Evolutionary conservation across 2,113 vertebrate genomes (phyloP).

Genomic region (Oryzias celebensis): DNA sequence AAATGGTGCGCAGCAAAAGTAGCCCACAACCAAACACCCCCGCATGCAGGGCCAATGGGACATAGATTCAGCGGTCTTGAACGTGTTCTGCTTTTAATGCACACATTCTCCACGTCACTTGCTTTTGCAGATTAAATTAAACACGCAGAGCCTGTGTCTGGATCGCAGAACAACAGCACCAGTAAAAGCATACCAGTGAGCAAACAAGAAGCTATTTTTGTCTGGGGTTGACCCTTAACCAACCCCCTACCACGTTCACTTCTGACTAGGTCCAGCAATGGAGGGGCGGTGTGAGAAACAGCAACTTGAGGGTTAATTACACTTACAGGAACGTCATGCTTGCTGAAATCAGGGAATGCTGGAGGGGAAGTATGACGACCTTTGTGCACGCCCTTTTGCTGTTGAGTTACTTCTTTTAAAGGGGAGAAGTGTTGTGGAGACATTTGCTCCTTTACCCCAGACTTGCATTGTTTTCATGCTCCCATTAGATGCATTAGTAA

Average conservation of each 20-base stretch:
- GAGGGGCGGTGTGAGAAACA: slow-evolving; percentile 23
- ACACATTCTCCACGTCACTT: background rate
- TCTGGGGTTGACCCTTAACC: slow-evolving; percentile 45
- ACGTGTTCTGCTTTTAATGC: slow-evolving; percentile 4
- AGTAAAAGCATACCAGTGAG: slow-evolving; percentile 40
- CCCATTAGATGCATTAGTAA: slow-evolving; percentile 49
- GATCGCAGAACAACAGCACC: slow-evolving; percentile 45
- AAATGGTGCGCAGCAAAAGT: slow-evolving; percentile 13
- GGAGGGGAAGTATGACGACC: slow-evolving; percentile 59
- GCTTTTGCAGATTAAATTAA: slow-evolving; percentile 10
- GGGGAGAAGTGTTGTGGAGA: slow-evolving; percentile 40
- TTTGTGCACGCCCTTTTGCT: slow-evolving; percentile 19
- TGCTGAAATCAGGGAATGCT: slow-evolving; percentile 73
- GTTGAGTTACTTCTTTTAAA: slow-evolving; percentile 34
- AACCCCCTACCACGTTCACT: slow-evolving; percentile 45
- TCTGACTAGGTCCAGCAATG: slow-evolving; percentile 15
- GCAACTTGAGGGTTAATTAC: slow-evolving; percentile 59
- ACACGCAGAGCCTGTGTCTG: slow-evolving; percentile 25
- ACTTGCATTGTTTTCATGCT: slow-evolving; percentile 9
- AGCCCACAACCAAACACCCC: background rate
- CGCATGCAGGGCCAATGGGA: no score
- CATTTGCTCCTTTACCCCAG: slow-evolving; percentile 12
- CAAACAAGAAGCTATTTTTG: slow-evolving; percentile 69
- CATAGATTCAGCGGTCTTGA: background rate
- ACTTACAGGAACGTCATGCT: slow-evolving; percentile 68